Evolutionary conservation across 23 tunicate genomes (phyloP), one percentile per base, ranked within the genome.

Genomic region (Halocynthia aurantium): DNA sequence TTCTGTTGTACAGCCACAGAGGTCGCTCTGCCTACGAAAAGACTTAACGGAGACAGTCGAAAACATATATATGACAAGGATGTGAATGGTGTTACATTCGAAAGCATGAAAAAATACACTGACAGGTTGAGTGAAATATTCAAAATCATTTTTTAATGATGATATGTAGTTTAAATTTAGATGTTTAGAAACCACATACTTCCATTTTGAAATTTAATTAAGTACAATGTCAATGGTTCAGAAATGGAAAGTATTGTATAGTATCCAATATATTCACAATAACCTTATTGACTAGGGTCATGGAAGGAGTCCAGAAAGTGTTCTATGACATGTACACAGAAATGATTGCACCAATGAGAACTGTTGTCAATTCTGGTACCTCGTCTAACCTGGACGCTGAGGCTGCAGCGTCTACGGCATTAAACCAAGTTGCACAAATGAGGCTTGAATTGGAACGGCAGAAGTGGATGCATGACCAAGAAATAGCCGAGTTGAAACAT

Each of bases 401-500:
- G 19, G 64, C 62, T 17, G 62, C 50, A 8, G 31, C 78, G 15
- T 5, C 55, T 6, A 61, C 67, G 0, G 81, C 74, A 53, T 55
- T 62, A 63, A 82, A 88, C 75, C 85, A 93, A 75, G 77, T 84
- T 10, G 20, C 77, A 6, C 82, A 84, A 60, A 67, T 88, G 6
- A 81, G 82, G 57, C 71, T 81, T 10, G 92, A 94, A 62, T 69
- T 94, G 9, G 90, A 94, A 50, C 84, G 86, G 6, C 62, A 84
- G 54, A 88, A 88, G 65, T 94, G 99, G 99, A 77, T 77, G 86
- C 95, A 88, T 57, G 82, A 85, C 55, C 89, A 87, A 53, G 91
- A 85, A 67, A 81, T 94, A 9, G 99, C 99, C 8, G 99, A 94
- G 31, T 68, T 88, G 51, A 85, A 88, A 65, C 99, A 94, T 65